Percentiles rank a stretch among this genome's conserved stretches.
These are phyloP conservation scores for Seriola aureovittata DNA, from an alignment of 2,113 vertebrate species.

Conservation along the genomic window DNA sequence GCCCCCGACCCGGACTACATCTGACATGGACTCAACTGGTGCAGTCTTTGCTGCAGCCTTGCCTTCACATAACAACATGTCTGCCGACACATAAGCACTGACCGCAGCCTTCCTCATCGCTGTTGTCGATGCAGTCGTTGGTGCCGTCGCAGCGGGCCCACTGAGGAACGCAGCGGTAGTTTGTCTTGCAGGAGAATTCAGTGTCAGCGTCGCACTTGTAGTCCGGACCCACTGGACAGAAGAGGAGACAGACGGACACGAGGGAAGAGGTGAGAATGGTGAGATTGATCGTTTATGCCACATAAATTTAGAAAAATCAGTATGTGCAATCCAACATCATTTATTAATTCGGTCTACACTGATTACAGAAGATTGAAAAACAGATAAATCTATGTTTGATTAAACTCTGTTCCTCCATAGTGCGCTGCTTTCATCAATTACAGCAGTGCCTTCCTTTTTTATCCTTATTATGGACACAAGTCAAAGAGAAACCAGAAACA, in stretches of 20 bases:
- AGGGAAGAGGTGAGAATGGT: not conserved
- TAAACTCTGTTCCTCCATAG: constrained; percentile 29
- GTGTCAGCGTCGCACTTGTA: constrained; percentile 79
- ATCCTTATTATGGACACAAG: not conserved
- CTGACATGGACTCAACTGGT: not conserved
- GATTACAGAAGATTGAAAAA: constrained; percentile 25
- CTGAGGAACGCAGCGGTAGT: constrained; percentile 82
- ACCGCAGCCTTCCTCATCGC: constrained; percentile 82
- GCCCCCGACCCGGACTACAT: not conserved
- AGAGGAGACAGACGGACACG: constrained; percentile 16
- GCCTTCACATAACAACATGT: not conserved
- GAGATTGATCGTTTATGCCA: constrained; percentile 9
- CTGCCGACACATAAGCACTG: constrained; percentile 40
- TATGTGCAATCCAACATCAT: constrained; percentile 11
- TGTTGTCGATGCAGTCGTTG: constrained; percentile 83
- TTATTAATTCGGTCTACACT: constrained; percentile 14
- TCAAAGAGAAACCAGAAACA: too few relatives aligned
- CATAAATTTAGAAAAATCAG: constrained; percentile 12
- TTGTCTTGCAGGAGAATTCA: constrained; percentile 82
- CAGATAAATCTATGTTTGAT: constrained; percentile 15
- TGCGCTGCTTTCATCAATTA: not conserved
- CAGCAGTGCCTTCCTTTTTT: not conserved
- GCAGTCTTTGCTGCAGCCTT: not conserved
- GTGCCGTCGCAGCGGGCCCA: constrained; percentile 81
- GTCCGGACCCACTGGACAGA: constrained; percentile 75